Evolutionary conservation across 2,797 vertebrate genomes (phyloP).

Genomic region (Acanthis flammea): DNA sequence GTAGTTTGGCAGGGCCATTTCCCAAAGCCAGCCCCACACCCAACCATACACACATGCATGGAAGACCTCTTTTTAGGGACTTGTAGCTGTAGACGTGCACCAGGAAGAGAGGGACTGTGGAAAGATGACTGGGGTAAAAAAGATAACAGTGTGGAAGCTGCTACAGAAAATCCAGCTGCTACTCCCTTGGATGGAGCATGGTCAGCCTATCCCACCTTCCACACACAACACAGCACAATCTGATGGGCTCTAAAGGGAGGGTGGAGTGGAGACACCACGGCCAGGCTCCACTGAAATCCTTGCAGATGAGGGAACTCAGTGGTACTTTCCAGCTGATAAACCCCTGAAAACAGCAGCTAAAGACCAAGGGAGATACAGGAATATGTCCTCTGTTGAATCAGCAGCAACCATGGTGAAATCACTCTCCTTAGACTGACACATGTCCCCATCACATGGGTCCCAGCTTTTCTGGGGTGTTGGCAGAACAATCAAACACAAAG

Average conservation of each 20-base stretch:
- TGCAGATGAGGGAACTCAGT: not conserved
- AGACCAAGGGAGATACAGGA: not conserved
- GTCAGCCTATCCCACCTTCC: not conserved
- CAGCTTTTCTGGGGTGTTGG: not conserved
- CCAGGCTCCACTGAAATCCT: not conserved
- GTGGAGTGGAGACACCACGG: accelerated
- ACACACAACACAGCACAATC: not conserved
- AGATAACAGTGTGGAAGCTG: accelerated
- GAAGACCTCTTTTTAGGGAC: not conserved
- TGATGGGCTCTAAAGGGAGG: not conserved
- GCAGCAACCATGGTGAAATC: accelerated
- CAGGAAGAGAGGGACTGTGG: not conserved
- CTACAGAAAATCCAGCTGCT: not conserved
- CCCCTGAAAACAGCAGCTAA: not conserved
- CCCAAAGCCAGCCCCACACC: not conserved
- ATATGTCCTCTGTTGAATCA: not conserved
- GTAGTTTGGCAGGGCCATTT: not conserved
- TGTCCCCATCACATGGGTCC: too few relatives aligned
- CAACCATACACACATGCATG: accelerated
- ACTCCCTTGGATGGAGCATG: not conserved
- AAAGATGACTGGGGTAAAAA: not conserved
- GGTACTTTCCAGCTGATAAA: not conserved
- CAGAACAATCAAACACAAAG: not conserved
- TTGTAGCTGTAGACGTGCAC: accelerated
- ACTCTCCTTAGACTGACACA: not conserved